These are phyloP conservation scores for Xestoiulus laeticollis DNA, from an alignment of 2,888 invertebrate species.

Conservation along the genomic window DNA sequence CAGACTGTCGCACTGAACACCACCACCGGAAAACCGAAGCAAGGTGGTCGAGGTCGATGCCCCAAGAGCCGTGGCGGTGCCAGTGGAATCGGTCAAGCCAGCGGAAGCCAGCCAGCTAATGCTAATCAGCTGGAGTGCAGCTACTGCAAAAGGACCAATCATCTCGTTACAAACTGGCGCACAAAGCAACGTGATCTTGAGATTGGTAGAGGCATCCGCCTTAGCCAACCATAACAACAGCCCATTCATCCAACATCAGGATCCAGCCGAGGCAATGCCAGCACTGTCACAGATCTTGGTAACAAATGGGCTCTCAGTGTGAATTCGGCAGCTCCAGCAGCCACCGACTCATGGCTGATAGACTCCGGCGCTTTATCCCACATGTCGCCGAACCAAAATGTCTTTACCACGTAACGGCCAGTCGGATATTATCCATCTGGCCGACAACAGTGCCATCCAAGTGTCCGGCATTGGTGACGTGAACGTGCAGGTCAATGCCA, in stretches of 20 bases:
- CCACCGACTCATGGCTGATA: background rate
- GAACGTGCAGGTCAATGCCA: background rate
- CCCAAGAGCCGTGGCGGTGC: background rate
- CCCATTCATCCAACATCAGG: background rate
- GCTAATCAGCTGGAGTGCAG: background rate
- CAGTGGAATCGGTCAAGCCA: background rate
- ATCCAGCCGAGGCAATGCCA: no score
- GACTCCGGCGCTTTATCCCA: background rate
- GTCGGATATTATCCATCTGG: background rate
- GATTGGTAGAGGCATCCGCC: background rate
- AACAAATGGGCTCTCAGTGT: no score
- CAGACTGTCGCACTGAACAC: background rate
- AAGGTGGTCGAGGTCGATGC: background rate
- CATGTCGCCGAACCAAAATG: background rate
- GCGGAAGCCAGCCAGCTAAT: background rate
- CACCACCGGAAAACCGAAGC: background rate
- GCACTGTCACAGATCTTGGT: no score
- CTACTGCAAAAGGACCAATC: background rate
- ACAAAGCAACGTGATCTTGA: background rate
- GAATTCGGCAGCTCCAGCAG: background rate
- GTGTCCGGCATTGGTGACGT: background rate
- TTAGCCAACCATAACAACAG: background rate
- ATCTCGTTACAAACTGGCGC: background rate
- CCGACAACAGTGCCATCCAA: background rate
- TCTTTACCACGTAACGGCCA: background rate